These are phyloP conservation scores for Bemisia tabaci DNA, from an alignment of 1,140 invertebrate genomes.

Conservation along the genomic window DNA sequence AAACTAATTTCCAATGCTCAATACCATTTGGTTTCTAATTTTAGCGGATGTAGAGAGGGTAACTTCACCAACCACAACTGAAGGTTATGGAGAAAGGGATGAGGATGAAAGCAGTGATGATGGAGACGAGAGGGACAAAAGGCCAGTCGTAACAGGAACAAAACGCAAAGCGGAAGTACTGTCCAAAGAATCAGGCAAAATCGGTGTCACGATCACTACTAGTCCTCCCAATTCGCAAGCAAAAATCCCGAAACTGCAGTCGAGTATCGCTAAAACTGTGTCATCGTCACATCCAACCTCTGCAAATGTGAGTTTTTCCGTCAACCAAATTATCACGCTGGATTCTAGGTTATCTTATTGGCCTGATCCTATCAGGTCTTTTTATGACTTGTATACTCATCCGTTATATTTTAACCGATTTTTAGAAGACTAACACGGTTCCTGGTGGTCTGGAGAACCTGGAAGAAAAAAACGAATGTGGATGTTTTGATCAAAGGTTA, in stretches of 20 bases:
- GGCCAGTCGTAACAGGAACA: slow-evolving; percentile 30
- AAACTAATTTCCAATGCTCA: too few relatives aligned
- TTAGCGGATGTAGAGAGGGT: neutral
- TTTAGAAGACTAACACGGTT: too few relatives aligned
- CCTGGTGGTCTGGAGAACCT: too few relatives aligned
- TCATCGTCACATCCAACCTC: neutral
- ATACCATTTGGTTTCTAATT: too few relatives aligned
- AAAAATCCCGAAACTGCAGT: slow-evolving; percentile 32
- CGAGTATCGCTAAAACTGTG: neutral
- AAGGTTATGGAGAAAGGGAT: neutral
- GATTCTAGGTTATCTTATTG: too few relatives aligned
- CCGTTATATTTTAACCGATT: too few relatives aligned
- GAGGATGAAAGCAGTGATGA: slow-evolving; percentile 12
- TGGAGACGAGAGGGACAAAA: slow-evolving; percentile 17
- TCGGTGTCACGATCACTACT: slow-evolving; percentile 73
- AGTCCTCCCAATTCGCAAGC: slow-evolving; percentile 43
- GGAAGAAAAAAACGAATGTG: too few relatives aligned
- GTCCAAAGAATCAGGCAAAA: slow-evolving; percentile 68
- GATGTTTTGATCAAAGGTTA: too few relatives aligned
- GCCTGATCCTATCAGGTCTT: too few relatives aligned
- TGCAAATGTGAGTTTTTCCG: slow-evolving; percentile 2
- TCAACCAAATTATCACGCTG: too few relatives aligned
- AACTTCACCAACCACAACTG: neutral
- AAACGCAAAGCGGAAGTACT: slow-evolving; percentile 74
- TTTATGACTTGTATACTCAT: too few relatives aligned